These are phyloP conservation scores for Spinus olivaceus DNA, from an alignment of 2,797 vertebrate genomes.

Conservation along the genomic window DNA sequence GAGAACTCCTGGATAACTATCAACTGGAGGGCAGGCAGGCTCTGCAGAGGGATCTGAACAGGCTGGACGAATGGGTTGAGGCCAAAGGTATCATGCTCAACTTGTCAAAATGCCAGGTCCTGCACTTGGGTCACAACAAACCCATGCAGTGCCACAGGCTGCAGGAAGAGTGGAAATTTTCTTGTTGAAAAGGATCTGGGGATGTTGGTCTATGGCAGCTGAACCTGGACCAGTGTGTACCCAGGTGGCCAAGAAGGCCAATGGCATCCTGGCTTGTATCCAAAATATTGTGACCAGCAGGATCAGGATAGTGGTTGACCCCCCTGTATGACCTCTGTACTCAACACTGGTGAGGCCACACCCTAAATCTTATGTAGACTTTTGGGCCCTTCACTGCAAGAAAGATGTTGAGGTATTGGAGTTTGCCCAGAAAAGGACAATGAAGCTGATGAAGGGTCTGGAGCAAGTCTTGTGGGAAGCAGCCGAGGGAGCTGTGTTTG, in stretches of 20 bases:
- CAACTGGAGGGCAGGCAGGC: neutral
- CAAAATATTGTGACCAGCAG: neutral
- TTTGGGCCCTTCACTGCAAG: neutral
- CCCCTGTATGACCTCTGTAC: too few relatives aligned
- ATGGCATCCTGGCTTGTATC: neutral
- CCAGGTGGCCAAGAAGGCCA: neutral
- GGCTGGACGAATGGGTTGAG: neutral
- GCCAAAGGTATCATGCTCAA: neutral
- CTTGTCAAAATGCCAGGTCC: neutral
- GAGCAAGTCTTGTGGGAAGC: neutral
- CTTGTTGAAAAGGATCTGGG: neutral
- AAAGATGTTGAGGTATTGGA: rapidly evolving
- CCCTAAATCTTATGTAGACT: neutral
- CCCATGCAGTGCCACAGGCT: neutral
- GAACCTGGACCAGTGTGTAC: neutral
- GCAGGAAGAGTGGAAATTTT: neutral
- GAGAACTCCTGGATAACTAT: too few relatives aligned
- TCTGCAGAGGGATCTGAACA: neutral
- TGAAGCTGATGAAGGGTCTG: neutral
- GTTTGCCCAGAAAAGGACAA: neutral
- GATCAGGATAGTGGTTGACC: rapidly evolving
- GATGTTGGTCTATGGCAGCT: neutral
- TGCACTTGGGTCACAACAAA: neutral
- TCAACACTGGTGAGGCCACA: neutral
- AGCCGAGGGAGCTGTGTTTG: rapidly evolving